Percentiles rank a stretch among this genome's conserved stretches.
phyloP scores from a whole-genome alignment of 2,888 invertebrate genomes.

The Eurytoma adleriae region DNA sequence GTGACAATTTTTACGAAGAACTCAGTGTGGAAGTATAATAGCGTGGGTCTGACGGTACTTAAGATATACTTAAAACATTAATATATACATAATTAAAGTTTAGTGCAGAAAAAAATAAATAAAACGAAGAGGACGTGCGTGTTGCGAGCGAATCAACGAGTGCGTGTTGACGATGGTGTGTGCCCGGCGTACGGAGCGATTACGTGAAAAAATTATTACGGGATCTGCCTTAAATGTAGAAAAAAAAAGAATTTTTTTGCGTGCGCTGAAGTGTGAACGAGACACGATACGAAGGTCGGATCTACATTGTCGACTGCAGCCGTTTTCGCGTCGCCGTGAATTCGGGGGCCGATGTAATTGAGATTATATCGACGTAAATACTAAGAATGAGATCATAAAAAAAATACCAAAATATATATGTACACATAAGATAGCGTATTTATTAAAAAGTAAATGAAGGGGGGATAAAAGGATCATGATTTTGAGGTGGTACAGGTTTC shows the following conservation, averaged over 20 bases:
- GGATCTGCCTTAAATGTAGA: constrained; percentile 53
- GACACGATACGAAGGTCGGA: constrained; percentile 22
- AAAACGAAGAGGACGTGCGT: constrained; percentile 8
- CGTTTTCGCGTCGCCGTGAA: constrained; percentile 18
- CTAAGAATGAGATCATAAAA: constrained; percentile 22
- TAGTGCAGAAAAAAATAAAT: background rate
- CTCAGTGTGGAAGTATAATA: constrained; percentile 21
- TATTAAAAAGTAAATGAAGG: constrained; percentile 48
- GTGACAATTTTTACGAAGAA: constrained; percentile 46
- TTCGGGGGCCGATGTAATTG: constrained; percentile 36
- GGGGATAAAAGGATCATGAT: constrained; percentile 11
- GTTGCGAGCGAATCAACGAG: constrained; percentile 26
- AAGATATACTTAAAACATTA: constrained; percentile 16
- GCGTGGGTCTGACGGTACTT: constrained; percentile 42
- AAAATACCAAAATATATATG: constrained; percentile 36
- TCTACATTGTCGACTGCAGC: constrained; percentile 30
- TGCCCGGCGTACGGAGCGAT: constrained; percentile 16
- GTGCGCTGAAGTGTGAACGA: constrained; percentile 17
- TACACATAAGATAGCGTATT: constrained; percentile 56
- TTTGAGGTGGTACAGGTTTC: constrained; percentile 50
- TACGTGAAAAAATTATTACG: constrained; percentile 34
- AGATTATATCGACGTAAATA: constrained; percentile 40
- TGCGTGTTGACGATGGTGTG: constrained; percentile 12
- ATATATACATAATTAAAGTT: constrained; percentile 13
- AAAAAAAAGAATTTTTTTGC: constrained; percentile 10